Base-by-base conservation (phyloP, 2,797 vertebrate genomes). In the Platalea minor region DNA sequence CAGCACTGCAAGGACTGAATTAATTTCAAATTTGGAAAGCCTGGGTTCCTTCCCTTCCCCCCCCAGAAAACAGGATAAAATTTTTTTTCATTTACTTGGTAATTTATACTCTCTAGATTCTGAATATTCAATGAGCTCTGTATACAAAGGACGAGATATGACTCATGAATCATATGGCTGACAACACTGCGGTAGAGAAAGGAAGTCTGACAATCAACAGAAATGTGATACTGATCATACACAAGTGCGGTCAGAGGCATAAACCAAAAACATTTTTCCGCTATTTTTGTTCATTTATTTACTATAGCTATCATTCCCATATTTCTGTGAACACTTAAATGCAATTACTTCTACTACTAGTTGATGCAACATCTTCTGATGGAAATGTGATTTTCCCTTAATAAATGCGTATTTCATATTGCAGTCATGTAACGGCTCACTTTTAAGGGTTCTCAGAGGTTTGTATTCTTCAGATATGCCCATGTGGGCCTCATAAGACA, bases 141-240 rank as follows among this genome's bases (percentile, higher is more conserved):
- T 91, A 89, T 89, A 93, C 89, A 94, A 95, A 95, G 72, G 82
- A 81, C 63, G 56, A 91, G 90, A 45, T 94, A 86, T 96, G 96
- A 96, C 77, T 97, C 95, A 96, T 85, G 53, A 93, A 88, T 95
- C 95, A 93, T 87, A 88, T 79, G 93, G 83, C 83, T 92, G 93
- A 87, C 88, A 95, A 90, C 59, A 76, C 67, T 91, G 79, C 5
- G 0, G 60, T 46, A 81, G 50, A 83, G 89, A 96, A 93, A 94
- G 86, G 67, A 96, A 92, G 70, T 89, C 67, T 96, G 93, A 89
- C 88, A 90, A 73, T 87, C 86, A 94, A 90, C 54, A 96, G 93
- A 93, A 96, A 73, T 60, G 51, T 86, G 94, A 91, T 90, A 79
- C 50, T 60, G 65, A 79, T 91, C 74, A 93, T 74, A 84, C 45